These are phyloP conservation scores for Aplodontia rufa DNA, from an alignment of 2,113 vertebrate genomes.

Conservation along the genomic window DNA sequence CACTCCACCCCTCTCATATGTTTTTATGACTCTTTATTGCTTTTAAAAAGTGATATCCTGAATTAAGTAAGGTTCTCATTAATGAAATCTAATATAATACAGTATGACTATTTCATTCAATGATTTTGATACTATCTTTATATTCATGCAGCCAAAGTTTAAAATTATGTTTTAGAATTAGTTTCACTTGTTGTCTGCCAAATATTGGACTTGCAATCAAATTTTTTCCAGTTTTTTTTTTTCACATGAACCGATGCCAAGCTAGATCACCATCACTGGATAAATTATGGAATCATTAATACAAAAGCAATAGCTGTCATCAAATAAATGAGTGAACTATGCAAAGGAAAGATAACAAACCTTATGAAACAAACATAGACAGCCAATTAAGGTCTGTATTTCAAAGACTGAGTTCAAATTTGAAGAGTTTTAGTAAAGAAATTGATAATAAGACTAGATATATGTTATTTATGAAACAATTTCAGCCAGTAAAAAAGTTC, in stretches of 20 bases:
- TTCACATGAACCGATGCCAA: neutral
- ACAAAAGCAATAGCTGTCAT: neutral
- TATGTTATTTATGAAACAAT: neutral
- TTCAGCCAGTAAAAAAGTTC: neutral
- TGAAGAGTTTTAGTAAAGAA: neutral
- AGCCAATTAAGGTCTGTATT: neutral
- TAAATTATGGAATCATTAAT: neutral
- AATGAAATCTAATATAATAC: neutral
- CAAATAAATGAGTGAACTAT: neutral
- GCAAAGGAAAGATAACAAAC: neutral
- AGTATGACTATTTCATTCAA: neutral
- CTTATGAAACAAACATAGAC: neutral
- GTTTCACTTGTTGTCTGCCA: neutral
- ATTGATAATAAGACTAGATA: neutral
- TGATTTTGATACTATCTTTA: neutral
- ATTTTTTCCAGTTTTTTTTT: constrained; percentile 11
- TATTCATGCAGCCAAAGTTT: neutral
- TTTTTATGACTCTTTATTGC: neutral
- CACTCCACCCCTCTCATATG: too few relatives aligned
- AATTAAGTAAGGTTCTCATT: neutral
- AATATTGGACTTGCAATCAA: neutral
- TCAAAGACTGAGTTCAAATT: neutral
- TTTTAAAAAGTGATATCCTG: constrained; percentile 21
- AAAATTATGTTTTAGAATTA: constrained; percentile 28
- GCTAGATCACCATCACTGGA: neutral